Evolutionary conservation across 2,797 vertebrate genomes (phyloP), one percentile per base, ranked within the genome.

Genomic region (Intellagama lesueurii): DNA sequence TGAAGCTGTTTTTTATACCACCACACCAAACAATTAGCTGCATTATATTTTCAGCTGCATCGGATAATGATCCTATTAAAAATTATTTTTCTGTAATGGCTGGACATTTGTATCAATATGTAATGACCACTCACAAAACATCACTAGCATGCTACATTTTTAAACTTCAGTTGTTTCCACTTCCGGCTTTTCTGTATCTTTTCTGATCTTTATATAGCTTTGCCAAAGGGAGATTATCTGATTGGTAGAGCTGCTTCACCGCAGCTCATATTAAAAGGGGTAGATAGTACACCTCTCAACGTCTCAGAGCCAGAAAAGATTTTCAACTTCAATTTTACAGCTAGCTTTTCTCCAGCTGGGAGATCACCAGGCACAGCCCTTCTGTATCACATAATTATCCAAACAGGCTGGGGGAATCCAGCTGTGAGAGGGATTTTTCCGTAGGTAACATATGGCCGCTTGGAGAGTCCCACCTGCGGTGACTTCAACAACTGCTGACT

Each of bases 391-490:
- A 28, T 44, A 91, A 90, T 92, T 91, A 87, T 73, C 91, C 19
- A 47, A 86, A 12, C 44, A 87, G 88, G 79, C 69, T 91, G 64
- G 88, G 89, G 79, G 60, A 14, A 72, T 77, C 88, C 91, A 90
- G 73, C 81, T 88, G 76, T 32, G 81, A 85, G 56, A 91, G 66
- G 16, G 73, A 82, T 86, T 93, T 81, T 94, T 75, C 64, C 87
- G 35, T 32, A 92, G 90, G 90, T 91, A 93, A 32, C 87, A 87
- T 87, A 75, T 6, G n/a, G 77, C 19, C 88, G 60, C 82, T 79
- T 83, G 35, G 73, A 88, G 44, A 60, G 73, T 69, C 32, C 88
- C 77, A 83, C 76, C 81, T 90, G 93, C 66, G 0, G 0, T 40
- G 86, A 70, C 12, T 30, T 81, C 84, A 35, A 72, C 86, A 90